These are phyloP conservation scores for Eupithecia exiguata DNA, from an alignment of 2,888 invertebrate species.

Conservation along the genomic window DNA sequence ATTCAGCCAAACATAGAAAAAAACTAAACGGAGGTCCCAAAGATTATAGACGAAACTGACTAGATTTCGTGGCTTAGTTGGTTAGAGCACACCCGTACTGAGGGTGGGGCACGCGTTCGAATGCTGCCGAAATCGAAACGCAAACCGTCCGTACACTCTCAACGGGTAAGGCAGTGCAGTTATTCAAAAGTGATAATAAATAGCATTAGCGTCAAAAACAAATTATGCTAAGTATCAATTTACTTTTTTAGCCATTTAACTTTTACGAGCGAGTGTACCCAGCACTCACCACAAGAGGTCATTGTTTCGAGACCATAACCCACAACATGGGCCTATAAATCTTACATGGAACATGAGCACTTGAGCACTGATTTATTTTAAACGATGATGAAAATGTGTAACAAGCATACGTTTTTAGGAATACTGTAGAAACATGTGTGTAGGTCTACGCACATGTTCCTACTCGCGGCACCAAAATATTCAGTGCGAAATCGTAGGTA, in stretches of 20 bases:
- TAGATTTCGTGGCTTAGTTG: too few species aligned
- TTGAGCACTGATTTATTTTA: slow-evolving; percentile 33
- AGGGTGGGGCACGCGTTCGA: too few species aligned
- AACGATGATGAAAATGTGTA: not conserved
- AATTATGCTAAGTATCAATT: not conserved
- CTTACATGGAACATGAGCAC: slow-evolving; percentile 31
- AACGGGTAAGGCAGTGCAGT: too few species aligned
- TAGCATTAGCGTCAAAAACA: not conserved
- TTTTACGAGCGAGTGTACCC: slow-evolving; percentile 26
- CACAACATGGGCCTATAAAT: slow-evolving; percentile 39
- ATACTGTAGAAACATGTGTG: not conserved
- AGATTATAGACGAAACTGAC: too few species aligned
- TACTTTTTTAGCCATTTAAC: not conserved
- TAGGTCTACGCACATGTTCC: too few species aligned
- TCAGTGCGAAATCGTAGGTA: too few species aligned
- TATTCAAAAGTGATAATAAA: not conserved
- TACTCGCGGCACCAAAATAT: too few species aligned
- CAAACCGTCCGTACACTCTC: too few species aligned
- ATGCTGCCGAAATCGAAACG: too few species aligned
- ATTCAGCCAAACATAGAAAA: too few species aligned
- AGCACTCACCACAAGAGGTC: slow-evolving; percentile 51
- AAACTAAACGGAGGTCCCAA: too few species aligned
- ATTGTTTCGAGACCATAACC: slow-evolving; percentile 51
- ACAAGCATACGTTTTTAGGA: not conserved
- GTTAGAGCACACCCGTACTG: too few species aligned